phyloP scores from a whole-genome alignment of 1,140 invertebrate genomes.

The Drosophila tani region DNA sequence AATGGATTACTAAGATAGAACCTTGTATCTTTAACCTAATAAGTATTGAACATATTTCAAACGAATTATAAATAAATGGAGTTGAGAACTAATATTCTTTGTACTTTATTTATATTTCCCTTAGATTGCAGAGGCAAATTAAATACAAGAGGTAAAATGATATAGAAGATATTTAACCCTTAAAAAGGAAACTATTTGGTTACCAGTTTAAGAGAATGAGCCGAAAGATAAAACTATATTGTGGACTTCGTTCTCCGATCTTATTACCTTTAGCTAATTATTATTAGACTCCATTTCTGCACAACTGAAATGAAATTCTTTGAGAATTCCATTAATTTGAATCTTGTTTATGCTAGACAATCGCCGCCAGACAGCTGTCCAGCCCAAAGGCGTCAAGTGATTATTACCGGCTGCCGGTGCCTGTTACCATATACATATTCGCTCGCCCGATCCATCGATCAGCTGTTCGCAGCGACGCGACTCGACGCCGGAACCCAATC shows the following conservation, averaged over 20 bases:
- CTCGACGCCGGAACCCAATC: slow-evolving; percentile 41
- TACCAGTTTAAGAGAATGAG: too few species aligned
- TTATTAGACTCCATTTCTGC: neutral
- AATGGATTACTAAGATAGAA: neutral
- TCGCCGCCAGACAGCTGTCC: slow-evolving; percentile 38
- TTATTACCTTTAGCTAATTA: neutral
- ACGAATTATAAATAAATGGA: slow-evolving; percentile 33
- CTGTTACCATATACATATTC: slow-evolving; percentile 4
- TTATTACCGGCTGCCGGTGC: slow-evolving; percentile 29
- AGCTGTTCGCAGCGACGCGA: slow-evolving; percentile 32
- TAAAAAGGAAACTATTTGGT: too few species aligned
- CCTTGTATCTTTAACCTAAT: neutral
- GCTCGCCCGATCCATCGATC: slow-evolving; percentile 42
- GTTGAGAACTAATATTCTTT: neutral
- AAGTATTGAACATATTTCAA: neutral
- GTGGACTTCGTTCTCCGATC: neutral
- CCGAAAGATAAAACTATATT: too few species aligned
- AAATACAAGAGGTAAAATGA: neutral
- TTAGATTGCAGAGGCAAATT: too few species aligned
- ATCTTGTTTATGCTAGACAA: slow-evolving; percentile 18
- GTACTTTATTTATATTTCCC: neutral
- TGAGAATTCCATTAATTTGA: slow-evolving; percentile 31
- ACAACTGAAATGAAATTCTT: slow-evolving; percentile 26
- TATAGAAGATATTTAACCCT: neutral
- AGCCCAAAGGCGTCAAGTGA: slow-evolving; percentile 36